These are phyloP conservation scores for Apeira syringaria DNA, from an alignment of 2,888 invertebrate species.

Conservation along the genomic window DNA sequence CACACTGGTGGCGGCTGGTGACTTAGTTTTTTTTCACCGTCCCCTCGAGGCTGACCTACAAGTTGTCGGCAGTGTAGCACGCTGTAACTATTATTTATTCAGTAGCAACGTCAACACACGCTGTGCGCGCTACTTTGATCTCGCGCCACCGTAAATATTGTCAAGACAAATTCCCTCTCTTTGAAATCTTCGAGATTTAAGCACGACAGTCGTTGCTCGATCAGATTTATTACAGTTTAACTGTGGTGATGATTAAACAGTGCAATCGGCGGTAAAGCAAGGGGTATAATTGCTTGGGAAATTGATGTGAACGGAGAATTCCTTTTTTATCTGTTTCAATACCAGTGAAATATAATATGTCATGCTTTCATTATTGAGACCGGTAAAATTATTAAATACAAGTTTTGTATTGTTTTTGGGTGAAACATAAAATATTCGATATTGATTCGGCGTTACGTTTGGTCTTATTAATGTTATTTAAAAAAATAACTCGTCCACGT, in stretches of 20 bases:
- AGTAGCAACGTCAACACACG: slow-evolving; percentile 37
- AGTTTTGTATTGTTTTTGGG: no score
- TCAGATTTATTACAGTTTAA: slow-evolving; percentile 66
- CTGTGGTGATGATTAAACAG: slow-evolving; percentile 44
- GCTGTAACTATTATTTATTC: not conserved
- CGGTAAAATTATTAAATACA: no score
- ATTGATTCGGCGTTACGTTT: no score
- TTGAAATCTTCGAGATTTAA: slow-evolving; percentile 67
- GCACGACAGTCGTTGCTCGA: slow-evolving; percentile 53
- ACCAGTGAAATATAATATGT: no score
- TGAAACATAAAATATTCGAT: no score
- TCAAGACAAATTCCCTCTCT: slow-evolving; percentile 77
- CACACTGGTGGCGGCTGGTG: slow-evolving; percentile 41
- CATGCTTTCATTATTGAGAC: no score
- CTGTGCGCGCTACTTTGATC: slow-evolving; percentile 52
- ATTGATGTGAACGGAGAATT: slow-evolving; percentile 2
- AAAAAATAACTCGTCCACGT: no score
- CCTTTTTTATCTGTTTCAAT: not conserved
- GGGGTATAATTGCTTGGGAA: slow-evolving; percentile 11
- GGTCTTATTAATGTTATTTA: no score
- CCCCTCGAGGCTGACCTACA: slow-evolving; percentile 70
- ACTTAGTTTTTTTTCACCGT: slow-evolving; percentile 56
- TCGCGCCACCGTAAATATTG: slow-evolving; percentile 68
- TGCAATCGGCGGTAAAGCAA: slow-evolving; percentile 15
- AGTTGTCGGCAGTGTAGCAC: slow-evolving; percentile 36